Evolutionary conservation across 2,797 vertebrate species (phyloP), one percentile per base, ranked within the genome.

Genomic region (Girardinus metallicus): DNA sequence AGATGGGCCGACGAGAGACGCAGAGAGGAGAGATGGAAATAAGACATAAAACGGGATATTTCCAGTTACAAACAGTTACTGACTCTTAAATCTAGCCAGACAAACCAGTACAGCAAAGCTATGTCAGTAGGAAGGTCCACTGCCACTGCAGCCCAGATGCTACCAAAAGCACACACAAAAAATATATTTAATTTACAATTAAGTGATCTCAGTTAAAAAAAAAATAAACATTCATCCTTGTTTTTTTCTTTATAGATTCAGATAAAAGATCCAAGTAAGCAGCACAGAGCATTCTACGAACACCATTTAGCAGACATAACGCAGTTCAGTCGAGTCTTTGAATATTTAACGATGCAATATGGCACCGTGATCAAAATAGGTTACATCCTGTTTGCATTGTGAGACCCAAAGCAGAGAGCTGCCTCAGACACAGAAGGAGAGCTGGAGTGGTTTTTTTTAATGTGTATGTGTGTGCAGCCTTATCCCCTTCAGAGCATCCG

Each of bases 341-440:
- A 96, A 96, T 96, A 95, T 95, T 96, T 96, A 80, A 96, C 95
- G 92, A 94, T 92, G 91, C 96, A 96, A 95, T 96, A 96, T 96
- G 96, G 93, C 94, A 93, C 89, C 75, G 79, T 88, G 92, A 95
- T 94, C 91, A 94, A 96, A 96, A 95, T 96, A 94, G 95, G 94
- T 95, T 95, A 94, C 92, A 95, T 93, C 93, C 94, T 93, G 93
- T 94, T 94, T 93, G 91, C 89, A 93, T 93, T 94, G 89, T 93
- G 85, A 91, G 88, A 90, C 90, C 91, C 91, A 92, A 92, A 94
- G 86, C 92, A 89, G 82, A 89, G 82, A 89, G 89, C 86, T 79
- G 88, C 88, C 80, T 89, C 70, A 82, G 75, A 90, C 79, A 89
- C 80, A 92, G 89, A 87, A 76, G 76, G 82, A 80, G 84, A 81